These are phyloP conservation scores for Phoebastria nigripes DNA, from an alignment of 2,797 vertebrate species.

Conservation along the genomic window DNA sequence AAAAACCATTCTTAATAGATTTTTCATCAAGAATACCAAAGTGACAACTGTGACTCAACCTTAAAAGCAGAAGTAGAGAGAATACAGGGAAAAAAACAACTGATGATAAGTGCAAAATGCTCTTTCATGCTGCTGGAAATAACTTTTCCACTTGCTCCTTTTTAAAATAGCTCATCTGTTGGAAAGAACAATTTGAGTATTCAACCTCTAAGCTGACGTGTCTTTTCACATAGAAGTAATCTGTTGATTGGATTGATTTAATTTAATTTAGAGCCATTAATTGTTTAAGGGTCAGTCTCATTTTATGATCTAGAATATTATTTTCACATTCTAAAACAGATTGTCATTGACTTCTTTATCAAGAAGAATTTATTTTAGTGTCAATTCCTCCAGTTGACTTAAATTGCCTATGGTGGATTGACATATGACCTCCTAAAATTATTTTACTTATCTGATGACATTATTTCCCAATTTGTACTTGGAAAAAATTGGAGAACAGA, in stretches of 20 bases:
- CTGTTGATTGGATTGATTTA: not conserved
- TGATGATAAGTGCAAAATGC: not conserved
- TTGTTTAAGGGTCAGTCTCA: not conserved
- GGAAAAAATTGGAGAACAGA: not conserved
- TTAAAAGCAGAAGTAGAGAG: not conserved
- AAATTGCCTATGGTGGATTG: not conserved
- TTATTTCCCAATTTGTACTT: not conserved
- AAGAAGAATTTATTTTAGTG: not conserved
- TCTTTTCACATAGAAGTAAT: not conserved
- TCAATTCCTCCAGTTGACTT: not conserved
- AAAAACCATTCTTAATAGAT: not conserved
- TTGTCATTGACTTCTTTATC: not conserved
- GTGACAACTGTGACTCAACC: not conserved
- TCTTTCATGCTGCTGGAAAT: not conserved
- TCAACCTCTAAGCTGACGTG: not conserved
- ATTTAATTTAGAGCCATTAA: not conserved
- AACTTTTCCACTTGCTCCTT: not conserved
- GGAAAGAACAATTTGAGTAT: not conserved
- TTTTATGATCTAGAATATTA: not conserved
- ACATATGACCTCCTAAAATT: not conserved
- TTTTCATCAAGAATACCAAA: not conserved
- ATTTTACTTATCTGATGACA: not conserved
- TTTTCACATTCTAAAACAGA: not conserved
- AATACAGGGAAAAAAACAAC: not conserved
- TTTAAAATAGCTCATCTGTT: not conserved